Percentiles rank a stretch among this genome's conserved stretches.
phyloP scores from a whole-genome alignment of 2,113 vertebrate species.

The Halcyon malimbica region DNA sequence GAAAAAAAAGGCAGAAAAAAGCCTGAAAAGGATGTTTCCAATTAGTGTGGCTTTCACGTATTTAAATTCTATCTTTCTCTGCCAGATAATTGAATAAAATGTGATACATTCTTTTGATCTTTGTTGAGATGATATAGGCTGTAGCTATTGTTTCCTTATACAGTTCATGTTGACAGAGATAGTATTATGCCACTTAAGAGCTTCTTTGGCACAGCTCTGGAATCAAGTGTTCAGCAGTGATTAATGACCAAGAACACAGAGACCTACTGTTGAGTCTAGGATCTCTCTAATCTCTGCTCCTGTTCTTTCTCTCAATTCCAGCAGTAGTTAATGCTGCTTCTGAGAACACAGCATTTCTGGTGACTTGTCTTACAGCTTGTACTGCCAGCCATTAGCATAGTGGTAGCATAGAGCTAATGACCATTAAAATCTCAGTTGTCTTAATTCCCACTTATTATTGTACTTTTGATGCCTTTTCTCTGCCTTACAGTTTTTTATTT shows the following conservation, averaged over 20 bases:
- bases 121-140: neutral
- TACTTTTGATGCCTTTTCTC: neutral
- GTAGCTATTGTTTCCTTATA: constrained; percentile 9
- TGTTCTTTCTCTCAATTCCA: constrained; percentile 5
- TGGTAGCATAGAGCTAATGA: neutral
- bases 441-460: neutral
- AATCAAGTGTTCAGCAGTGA: constrained; percentile 21
- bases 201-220: constrained; percentile 9
- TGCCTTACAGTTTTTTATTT: neutral
- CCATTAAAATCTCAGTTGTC: neutral
- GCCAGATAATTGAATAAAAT: constrained; percentile 41
- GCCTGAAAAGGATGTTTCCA: constrained; percentile 16
- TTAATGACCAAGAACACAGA: constrained; percentile 24
- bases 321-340: neutral
- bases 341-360: neutral
- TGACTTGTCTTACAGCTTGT: neutral
- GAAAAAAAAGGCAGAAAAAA: neutral
- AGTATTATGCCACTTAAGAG: neutral
- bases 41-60: constrained; percentile 22
- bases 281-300: constrained; percentile 14
- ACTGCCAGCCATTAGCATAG: neutral
- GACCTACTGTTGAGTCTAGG: constrained; percentile 9
- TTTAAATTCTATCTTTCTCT: constrained; percentile 22
- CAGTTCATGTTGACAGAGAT: neutral
- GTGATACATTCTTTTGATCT: constrained; percentile 35